Evolutionary conservation across 2,888 invertebrate species (phyloP).

Genomic region (Spicauda simplicius): DNA sequence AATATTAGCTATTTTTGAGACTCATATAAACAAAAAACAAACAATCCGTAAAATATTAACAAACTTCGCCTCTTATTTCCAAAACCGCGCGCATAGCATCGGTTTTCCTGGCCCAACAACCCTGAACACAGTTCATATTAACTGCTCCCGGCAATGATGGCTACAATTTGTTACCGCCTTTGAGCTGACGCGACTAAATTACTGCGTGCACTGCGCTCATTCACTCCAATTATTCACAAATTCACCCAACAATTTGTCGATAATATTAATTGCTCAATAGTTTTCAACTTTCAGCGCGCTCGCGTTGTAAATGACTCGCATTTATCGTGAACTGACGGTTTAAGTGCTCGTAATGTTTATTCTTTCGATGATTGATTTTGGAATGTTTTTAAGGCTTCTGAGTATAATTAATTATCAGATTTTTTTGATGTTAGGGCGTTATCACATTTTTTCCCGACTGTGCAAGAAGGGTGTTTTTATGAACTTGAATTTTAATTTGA

Average conservation of each 20-base stretch:
- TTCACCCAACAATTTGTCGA: conserved; percentile 37
- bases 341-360: conserved; percentile 18
- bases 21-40: too few relatives aligned
- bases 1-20: too few relatives aligned
- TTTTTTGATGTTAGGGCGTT: background rate
- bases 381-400: too few relatives aligned
- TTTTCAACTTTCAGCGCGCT: conserved; percentile 33
- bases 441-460: too few relatives aligned
- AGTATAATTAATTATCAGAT: background rate
- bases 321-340: conserved; percentile 25
- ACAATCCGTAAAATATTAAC: too few relatives aligned
- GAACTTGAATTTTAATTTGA: too few relatives aligned
- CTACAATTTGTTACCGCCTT: conserved; percentile 60
- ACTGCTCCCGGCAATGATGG: conserved; percentile 62
- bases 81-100: background rate
- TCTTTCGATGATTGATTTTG: conserved; percentile 15
- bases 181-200: conserved; percentile 54
- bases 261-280: conserved; percentile 34
- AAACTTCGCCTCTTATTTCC: too few relatives aligned
- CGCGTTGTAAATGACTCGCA: conserved; percentile 25
- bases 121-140: conserved; percentile 58
- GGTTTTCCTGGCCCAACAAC: conserved; percentile 10
- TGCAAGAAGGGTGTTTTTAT: too few relatives aligned
- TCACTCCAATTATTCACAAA: conserved; percentile 51
- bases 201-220: conserved; percentile 55